A percentile compares a stretch with the other conserved stretches of the same genome.
phyloP scores from a whole-genome alignment of 2,888 invertebrate genomes.

The Parnassius glacialis region DNA sequence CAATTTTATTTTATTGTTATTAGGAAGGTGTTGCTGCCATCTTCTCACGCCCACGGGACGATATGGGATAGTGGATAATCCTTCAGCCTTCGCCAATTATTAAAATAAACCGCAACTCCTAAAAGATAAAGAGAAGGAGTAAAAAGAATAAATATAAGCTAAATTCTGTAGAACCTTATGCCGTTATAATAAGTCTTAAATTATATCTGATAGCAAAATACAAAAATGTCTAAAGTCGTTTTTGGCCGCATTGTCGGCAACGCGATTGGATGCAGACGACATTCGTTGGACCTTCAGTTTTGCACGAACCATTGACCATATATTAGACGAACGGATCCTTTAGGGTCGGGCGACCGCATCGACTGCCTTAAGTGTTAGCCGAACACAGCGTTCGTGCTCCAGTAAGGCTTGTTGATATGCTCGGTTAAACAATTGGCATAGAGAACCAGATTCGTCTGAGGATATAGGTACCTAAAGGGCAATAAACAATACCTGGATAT shows the following conservation, averaged over 20 bases:
- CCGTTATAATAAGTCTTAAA: not conserved
- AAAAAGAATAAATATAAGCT: too few relatives aligned
- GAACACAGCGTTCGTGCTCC: not conserved
- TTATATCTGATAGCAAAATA: not conserved
- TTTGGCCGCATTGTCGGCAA: constrained; percentile 1
- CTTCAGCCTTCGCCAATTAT: too few relatives aligned
- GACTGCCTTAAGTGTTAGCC: not conserved
- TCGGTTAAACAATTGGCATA: not conserved
- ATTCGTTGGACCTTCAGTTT: not conserved
- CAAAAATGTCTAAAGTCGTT: not conserved
- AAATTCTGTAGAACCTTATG: not conserved
- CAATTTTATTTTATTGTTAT: too few relatives aligned
- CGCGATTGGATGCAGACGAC: not conserved
- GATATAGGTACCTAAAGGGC: too few relatives aligned
- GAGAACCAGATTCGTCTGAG: too few relatives aligned
- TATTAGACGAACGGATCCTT: not conserved
- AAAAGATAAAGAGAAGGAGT: too few relatives aligned
- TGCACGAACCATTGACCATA: constrained; percentile 7
- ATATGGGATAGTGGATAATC: too few relatives aligned
- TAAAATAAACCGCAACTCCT: too few relatives aligned
- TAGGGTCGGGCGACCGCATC: not conserved
- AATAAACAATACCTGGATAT: too few relatives aligned
- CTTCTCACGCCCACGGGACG: too few relatives aligned
- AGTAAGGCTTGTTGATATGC: not conserved
- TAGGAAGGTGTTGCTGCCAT: too few relatives aligned